Evolutionary conservation across 2,113 vertebrate species (phyloP).

Genomic region (Tretioscincus oriximinensis): DNA sequence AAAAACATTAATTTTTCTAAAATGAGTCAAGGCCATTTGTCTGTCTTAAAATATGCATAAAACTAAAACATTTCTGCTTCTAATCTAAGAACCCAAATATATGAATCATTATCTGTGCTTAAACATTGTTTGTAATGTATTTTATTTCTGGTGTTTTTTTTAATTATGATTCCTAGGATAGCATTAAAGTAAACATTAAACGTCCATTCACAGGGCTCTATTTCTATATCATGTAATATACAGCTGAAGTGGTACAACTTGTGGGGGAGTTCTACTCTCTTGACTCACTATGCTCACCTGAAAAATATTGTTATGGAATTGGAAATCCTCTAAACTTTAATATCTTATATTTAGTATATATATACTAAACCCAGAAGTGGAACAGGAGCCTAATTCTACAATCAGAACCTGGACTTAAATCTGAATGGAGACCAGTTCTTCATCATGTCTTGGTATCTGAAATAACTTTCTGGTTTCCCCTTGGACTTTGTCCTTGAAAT

Average conservation of each 20-base stretch:
- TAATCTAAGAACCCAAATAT: too few relatives aligned
- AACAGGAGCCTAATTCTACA: too few relatives aligned
- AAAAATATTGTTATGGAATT: not conserved
- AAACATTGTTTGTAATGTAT: too few relatives aligned
- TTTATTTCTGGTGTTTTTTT: not conserved
- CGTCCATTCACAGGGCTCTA: too few relatives aligned
- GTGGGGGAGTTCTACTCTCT: not conserved
- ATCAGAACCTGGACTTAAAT: too few relatives aligned
- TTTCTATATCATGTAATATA: not conserved
- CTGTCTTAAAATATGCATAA: not conserved
- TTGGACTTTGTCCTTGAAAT: too few relatives aligned
- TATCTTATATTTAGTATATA: not conserved
- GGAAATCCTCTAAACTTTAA: not conserved
- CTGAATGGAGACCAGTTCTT: too few relatives aligned
- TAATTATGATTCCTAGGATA: too few relatives aligned
- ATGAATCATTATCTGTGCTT: too few relatives aligned
- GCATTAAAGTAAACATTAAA: not conserved
- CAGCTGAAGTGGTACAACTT: not conserved
- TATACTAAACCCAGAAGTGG: too few relatives aligned
- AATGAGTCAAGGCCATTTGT: not conserved
- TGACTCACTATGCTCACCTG: not conserved
- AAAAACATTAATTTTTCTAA: not conserved
- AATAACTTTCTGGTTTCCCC: too few relatives aligned
- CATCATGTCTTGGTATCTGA: too few relatives aligned
- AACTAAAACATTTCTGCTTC: not conserved